Evolutionary conservation across 1,140 invertebrate species (phyloP).

Genomic region (Propsilocerus akamusi): DNA sequence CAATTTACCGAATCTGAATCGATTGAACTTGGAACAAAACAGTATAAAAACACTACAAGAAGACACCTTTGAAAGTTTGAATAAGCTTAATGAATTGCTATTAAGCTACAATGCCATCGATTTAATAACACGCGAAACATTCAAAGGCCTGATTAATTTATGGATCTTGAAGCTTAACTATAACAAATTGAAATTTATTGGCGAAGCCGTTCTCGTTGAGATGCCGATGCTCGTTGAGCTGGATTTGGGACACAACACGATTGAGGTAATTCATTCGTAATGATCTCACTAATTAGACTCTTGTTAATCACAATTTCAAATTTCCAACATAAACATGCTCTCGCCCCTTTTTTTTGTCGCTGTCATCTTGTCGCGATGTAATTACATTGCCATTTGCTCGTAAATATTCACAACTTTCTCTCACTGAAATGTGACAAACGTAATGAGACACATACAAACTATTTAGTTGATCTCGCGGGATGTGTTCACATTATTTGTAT

Average conservation of each 20-base stretch:
- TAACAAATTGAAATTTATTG: slow-evolving; percentile 52
- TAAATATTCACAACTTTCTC: too few relatives aligned
- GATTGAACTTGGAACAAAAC: slow-evolving; percentile 45
- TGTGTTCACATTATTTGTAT: too few relatives aligned
- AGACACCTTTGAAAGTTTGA: slow-evolving; percentile 44
- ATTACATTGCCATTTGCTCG: too few relatives aligned
- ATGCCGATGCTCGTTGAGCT: slow-evolving; percentile 47
- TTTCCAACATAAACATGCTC: too few relatives aligned
- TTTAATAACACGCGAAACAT: slow-evolving; percentile 45
- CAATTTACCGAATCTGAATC: slow-evolving; percentile 43
- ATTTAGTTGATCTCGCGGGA: too few relatives aligned
- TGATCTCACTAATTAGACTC: too few relatives aligned
- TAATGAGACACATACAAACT: too few relatives aligned
- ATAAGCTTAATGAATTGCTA: slow-evolving; percentile 41
- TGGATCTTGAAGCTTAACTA: slow-evolving; percentile 40
- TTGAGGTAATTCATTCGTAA: slow-evolving; percentile 27
- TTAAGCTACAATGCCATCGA: slow-evolving; percentile 49
- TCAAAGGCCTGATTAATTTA: slow-evolving; percentile 44
- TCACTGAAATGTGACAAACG: too few relatives aligned
- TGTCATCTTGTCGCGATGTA: too few relatives aligned
- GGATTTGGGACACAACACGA: slow-evolving; percentile 49
- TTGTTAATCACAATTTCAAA: too few relatives aligned
- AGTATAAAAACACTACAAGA: slow-evolving; percentile 53
- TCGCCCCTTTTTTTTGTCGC: too few relatives aligned
- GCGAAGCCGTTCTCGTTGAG: slow-evolving; percentile 53